These are phyloP conservation scores for Pachypsylla venusta DNA, from an alignment of 1,140 invertebrate genomes.

Conservation along the genomic window DNA sequence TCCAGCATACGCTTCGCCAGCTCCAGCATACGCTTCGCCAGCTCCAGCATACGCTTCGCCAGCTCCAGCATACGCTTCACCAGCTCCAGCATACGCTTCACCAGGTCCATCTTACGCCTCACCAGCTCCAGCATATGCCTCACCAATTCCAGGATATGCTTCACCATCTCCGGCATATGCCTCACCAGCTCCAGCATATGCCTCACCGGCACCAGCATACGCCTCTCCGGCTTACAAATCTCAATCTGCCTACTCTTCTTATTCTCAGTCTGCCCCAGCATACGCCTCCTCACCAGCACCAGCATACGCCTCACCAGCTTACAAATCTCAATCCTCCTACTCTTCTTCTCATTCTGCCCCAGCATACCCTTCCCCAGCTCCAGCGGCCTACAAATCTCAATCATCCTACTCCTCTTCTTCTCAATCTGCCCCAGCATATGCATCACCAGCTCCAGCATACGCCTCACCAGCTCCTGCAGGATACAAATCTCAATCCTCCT, in stretches of 20 bases:
- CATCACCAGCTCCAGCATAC: not conserved
- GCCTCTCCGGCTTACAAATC: not conserved
- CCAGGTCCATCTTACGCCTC: constrained; percentile 5
- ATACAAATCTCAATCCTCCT: not conserved
- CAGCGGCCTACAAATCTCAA: not conserved
- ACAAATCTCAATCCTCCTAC: not conserved
- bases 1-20: constrained; percentile 6
- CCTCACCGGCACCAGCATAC: not conserved
- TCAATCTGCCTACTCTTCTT: not conserved
- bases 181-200: not conserved
- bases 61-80: constrained; percentile 5
- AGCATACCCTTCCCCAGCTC: not conserved
- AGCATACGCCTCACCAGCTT: not conserved
- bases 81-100: constrained; percentile 4
- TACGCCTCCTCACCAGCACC: not conserved
- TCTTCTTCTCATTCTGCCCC: not conserved
- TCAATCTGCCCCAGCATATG: not conserved
- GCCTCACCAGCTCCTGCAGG: not conserved
- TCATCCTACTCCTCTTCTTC: constrained; percentile 1
- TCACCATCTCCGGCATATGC: not conserved
- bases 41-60: constrained; percentile 4
- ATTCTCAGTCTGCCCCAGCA: not conserved
- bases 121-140: not conserved
- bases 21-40: constrained; percentile 1
- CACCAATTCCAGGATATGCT: not conserved